Evolutionary conservation across 2,113 vertebrate species (phyloP).

Genomic region (Xiphophorus hellerii): DNA sequence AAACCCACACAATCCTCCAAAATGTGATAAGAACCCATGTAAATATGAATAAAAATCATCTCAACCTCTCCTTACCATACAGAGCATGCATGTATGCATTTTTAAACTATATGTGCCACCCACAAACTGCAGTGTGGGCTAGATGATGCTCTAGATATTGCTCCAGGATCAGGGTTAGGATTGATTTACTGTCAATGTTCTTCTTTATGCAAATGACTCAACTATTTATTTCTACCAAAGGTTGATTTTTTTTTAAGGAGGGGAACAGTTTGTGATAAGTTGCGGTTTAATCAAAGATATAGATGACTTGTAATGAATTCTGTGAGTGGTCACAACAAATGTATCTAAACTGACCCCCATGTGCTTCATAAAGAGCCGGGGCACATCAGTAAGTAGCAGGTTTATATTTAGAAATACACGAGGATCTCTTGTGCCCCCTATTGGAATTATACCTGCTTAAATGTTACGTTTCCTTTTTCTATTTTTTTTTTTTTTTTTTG

Average conservation of each 20-base stretch:
- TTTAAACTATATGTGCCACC: conserved; percentile 28
- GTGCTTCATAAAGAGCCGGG: conserved; percentile 18
- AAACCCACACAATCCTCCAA: conserved; percentile 26
- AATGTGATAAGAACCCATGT: neutral
- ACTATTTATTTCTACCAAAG: conserved; percentile 18
- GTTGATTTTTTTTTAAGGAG: conserved; percentile 23
- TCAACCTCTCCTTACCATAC: neutral
- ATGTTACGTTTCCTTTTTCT: neutral
- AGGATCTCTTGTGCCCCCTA: conserved; percentile 54
- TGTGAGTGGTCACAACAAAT: conserved; percentile 9
- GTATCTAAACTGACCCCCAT: conserved; percentile 12
- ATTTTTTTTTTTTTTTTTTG: no score
- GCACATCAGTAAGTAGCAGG: neutral
- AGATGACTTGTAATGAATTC: conserved; percentile 42
- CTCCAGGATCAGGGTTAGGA: conserved; percentile 23
- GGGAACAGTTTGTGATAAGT: neutral
- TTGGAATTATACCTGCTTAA: conserved; percentile 32
- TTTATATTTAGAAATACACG: neutral
- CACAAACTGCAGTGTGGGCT: conserved; percentile 25
- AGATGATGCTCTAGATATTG: neutral
- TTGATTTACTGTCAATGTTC: conserved; percentile 23
- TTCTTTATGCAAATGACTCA: conserved; percentile 3
- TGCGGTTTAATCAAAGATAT: conserved; percentile 28
- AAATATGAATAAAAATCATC: conserved; percentile 12
- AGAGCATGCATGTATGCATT: conserved; percentile 7